Percentiles rank a stretch among this genome's conserved stretches.
Evolutionary conservation across 2,888 invertebrate species (phyloP).

Genomic region (Pollenia griseotomentosa): DNA sequence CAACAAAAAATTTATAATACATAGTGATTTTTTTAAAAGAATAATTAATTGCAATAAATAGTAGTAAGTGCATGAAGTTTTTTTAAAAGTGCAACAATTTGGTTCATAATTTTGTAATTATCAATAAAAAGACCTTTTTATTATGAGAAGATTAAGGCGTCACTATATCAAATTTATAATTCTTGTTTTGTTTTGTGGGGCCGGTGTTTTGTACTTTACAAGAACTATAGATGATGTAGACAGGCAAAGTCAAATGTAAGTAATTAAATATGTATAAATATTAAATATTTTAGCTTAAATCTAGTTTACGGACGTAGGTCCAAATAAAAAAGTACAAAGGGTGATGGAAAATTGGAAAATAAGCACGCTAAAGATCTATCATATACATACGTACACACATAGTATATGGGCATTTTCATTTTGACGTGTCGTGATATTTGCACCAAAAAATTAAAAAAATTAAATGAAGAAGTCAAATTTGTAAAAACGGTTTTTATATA

Average conservation of each 20-base stretch:
- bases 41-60: background rate
- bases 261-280: background rate
- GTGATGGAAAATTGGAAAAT: too few relatives aligned
- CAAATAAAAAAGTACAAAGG: background rate
- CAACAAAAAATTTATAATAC: background rate
- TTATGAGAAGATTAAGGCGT: constrained; percentile 57
- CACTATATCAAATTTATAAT: constrained; percentile 64
- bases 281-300: background rate
- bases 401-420: too few relatives aligned
- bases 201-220: constrained; percentile 58
- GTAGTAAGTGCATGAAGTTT: background rate
- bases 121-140: background rate
- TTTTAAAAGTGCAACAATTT: background rate
- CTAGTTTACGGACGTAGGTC: background rate
- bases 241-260: constrained; percentile 67
- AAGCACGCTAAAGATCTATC: too few relatives aligned
- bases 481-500: too few relatives aligned
- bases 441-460: too few relatives aligned
- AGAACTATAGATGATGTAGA: constrained; percentile 50
- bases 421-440: too few relatives aligned
- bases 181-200: constrained; percentile 45
- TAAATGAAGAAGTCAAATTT: too few relatives aligned
- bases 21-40: background rate
- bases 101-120: background rate
- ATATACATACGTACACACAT: too few relatives aligned